Base-by-base conservation (phyloP, 2,113 vertebrate species). In the Chitala chitala region DNA sequence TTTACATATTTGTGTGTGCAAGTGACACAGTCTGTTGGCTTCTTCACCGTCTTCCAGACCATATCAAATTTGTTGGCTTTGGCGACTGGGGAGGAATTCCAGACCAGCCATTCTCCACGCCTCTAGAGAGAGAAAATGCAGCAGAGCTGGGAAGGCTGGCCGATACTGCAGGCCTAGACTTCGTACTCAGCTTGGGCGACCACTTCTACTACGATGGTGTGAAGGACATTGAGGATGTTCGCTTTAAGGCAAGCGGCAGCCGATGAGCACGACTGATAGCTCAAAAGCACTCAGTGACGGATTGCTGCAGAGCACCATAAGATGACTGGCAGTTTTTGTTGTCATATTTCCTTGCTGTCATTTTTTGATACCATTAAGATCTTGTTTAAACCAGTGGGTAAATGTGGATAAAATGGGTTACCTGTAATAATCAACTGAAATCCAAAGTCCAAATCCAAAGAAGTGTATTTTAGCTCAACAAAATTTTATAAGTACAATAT, bases 41-140 rank as follows among this genome's bases (percentile, higher is more conserved):
- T 74, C 55, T 15, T 71, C 40, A 68, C 53, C 55, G 15, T 17
- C 31, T 7, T n/a, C n/a, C 64, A 88, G 87, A 66, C 6, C 72
- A 72, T 46, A 77, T 89, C 24, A 78, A 42, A n/a, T 89, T 89
- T 24, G 84, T 75, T 29, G 86, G 74, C 3, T 70, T 90, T 3
- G 87, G 82, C 40, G 88, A 90, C 77, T 88, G 87, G 86, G 86
- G 88, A 0, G 88, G 88, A 0, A 0, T 86, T 26, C 87, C 88
- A 0, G 0, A 75, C 0, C 69, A 79, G 51, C 88, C 87, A 0
- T 89, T 80, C 75, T 78, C 76, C 77, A 89, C 83, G 1, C 1
- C n/a, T 2, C 79, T 85, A 6, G 79, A 88, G 82, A 44, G 71
- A 33, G 55, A 74, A 13, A 79, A 86, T 1, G 88, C 88, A 4